Base-by-base conservation (phyloP, 2,888 invertebrate genomes). In the Prosopocoilus inquinatus region DNA sequence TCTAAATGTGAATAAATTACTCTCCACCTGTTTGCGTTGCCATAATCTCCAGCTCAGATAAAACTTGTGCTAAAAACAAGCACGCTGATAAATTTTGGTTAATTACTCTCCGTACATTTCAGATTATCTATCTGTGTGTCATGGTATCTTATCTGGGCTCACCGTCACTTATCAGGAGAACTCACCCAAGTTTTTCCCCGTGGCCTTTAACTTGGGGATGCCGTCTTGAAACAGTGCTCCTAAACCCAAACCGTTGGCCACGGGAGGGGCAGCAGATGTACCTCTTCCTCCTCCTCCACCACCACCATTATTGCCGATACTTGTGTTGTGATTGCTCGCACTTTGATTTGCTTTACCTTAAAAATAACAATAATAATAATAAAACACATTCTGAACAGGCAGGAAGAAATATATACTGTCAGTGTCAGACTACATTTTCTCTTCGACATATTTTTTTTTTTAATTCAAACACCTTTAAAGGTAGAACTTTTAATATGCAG, bases 161-260 rank as follows among this genome's bases (percentile, higher is more conserved):
- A 28, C 7, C 7, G 20, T 28, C n/a, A n/a, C n/a, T 28, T 28
- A 28, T 28, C 20, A 28, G 3, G 4, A 28, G 20, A 35, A 53
- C 55, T 53, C 62, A 70, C 72, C 72, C 64, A 70, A 56, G 64
- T 67, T 77, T 71, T 80, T 81, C 58, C 88, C 88, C 47, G 87
- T 87, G n/a, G 89, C 80, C 71, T 87, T 85, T 59, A 92, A 78
- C 74, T 89, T 89, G 16, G 91, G 91, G 83, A 92, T 90, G 55
- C 91, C 91, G 52, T 89, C 90, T 44, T 90, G 87, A 77, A 92
- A 91, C 55, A 92, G 76, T 7, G 89, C 90, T 9, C 88, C 90
- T 50, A 91, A 79, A 3, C 76, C 78, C 53, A 78, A 66, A 49
- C 75, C 74, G 64, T 63, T 41, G 67, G 60, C n/a, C 41, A 50